Conservation (phyloP, 2,888 invertebrate genomes). For the Scrobipalpa atriplicella region DNA sequence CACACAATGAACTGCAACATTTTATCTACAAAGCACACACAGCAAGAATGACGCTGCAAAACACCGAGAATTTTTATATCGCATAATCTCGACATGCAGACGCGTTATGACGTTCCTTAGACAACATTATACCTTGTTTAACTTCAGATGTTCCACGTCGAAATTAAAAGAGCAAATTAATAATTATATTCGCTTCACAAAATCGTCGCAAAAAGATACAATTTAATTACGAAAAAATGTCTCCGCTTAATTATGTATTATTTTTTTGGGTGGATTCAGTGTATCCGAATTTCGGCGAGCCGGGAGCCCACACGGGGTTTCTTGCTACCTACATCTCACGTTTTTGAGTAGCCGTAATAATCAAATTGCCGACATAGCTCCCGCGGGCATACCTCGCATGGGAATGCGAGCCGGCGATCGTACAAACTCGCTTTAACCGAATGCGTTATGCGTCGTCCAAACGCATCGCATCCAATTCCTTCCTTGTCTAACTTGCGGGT, state of each 20-base stretch:
- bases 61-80: slow-evolving; percentile 67
- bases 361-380: slow-evolving; percentile 81
- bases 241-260: slow-evolving; percentile 62
- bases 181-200: slow-evolving; percentile 61
- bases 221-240: slow-evolving; percentile 79
- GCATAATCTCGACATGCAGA: slow-evolving; percentile 67
- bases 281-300: slow-evolving; percentile 68
- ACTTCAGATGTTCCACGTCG: slow-evolving; percentile 53
- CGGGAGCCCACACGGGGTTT: slow-evolving; percentile 75
- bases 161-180: slow-evolving; percentile 69
- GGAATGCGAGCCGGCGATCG: slow-evolving; percentile 77
- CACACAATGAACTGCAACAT: slow-evolving; percentile 47
- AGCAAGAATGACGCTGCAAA: slow-evolving; percentile 48
- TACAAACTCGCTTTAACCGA: slow-evolving; percentile 78
- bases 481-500: slow-evolving; percentile 70
- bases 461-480: slow-evolving; percentile 62
- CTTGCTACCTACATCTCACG: slow-evolving; percentile 79
- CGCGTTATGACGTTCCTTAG: slow-evolving; percentile 56
- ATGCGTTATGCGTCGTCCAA: slow-evolving; percentile 73
- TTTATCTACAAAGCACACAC: slow-evolving; percentile 34
- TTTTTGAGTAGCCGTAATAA: slow-evolving; percentile 81
- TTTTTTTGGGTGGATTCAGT: slow-evolving; percentile 69
- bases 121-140: slow-evolving; percentile 62
- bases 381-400: slow-evolving; percentile 79
- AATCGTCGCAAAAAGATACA: slow-evolving; percentile 63